A percentile compares a stretch with the other conserved stretches of the same genome.
phyloP scores from a whole-genome alignment of 1,140 invertebrate genomes.

The Meteorus sp. region DNA sequence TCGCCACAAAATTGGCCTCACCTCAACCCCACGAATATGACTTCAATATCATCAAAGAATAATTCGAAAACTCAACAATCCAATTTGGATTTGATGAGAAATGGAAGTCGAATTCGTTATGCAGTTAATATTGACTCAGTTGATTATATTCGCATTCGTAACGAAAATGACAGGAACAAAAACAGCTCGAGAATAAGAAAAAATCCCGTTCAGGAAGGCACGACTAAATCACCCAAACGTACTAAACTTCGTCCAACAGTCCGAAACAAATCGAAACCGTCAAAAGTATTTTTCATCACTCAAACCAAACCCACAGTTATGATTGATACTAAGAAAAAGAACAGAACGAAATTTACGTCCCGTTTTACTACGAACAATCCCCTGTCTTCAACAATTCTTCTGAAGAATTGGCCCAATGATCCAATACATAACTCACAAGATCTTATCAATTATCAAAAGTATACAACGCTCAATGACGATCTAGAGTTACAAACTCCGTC shows the following conservation, averaged over 20 bases:
- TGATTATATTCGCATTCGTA: background rate
- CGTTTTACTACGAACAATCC: slow-evolving; percentile 11
- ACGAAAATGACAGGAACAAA: too few species aligned
- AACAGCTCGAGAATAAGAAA: too few species aligned
- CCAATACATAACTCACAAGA: slow-evolving; percentile 38
- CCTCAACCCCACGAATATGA: background rate
- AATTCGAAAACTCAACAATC: background rate
- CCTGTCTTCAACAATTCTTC: background rate
- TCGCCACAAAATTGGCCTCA: slow-evolving; percentile 3
- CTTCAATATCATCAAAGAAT: background rate
- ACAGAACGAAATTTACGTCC: background rate
- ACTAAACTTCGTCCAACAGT: background rate
- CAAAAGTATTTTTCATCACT: background rate
- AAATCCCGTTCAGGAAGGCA: too few species aligned
- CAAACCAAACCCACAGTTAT: background rate
- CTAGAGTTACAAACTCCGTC: background rate
- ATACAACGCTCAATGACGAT: slow-evolving; percentile 37
- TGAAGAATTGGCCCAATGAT: slow-evolving; percentile 50
- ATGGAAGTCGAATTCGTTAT: slow-evolving; percentile 1
- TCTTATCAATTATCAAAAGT: slow-evolving; percentile 49
- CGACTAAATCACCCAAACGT: too few species aligned
- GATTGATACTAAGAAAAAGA: background rate
- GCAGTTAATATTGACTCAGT: background rate
- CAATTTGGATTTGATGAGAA: background rate
- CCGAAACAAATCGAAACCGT: background rate